Base-by-base conservation (phyloP, 2,113 vertebrate genomes). In the Lepidothrix coronata region DNA sequence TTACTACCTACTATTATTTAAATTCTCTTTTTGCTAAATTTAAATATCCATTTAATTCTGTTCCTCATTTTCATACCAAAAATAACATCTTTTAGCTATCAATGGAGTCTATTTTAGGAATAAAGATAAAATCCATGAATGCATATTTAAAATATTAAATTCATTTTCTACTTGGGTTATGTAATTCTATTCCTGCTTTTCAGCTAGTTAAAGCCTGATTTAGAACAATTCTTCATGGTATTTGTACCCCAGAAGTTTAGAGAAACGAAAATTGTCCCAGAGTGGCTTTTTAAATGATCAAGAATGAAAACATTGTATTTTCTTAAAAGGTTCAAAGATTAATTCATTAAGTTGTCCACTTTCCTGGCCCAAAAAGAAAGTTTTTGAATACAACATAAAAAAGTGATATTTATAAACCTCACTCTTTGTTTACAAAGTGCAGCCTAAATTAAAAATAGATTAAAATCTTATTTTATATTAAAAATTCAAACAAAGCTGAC, bases 1-100 rank as follows among this genome's bases (percentile, higher is more conserved):
- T 49, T 33, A 12, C 31, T 39, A 1, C 31, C 43, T 2, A 15
- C 1, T 37, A 10, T 18, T 43, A 37, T 12, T 25, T 31, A 1
- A 14, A 66, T 33, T 58, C 0, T n/a, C 4, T n/a, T 68, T 67
- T 54, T 44, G 4, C 5, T 35, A 24, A 31, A 66, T 76, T 61
- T 61, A 61, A 65, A 27, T 62, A 66, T 8, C 2, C 1, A 14
- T 77, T 61, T 84, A 43, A 55, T 73, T 31, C 0, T n/a, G 11
- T 46, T 66, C 18, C 3, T 39, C 41, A 49, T 48, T 63, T 83
- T 79, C 21, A 27, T 41, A 31, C 1, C 2, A 48, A 57, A 84
- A 78, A 13, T 33, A 58, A 25, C 9, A 19, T 5, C 2, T 70
- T 57, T 46, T n/a, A 51, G 3, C 9, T 67, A 2, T 33, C 51